phyloP scores from a whole-genome alignment of 2,113 vertebrate species.

The Oreochromis aureus region DNA sequence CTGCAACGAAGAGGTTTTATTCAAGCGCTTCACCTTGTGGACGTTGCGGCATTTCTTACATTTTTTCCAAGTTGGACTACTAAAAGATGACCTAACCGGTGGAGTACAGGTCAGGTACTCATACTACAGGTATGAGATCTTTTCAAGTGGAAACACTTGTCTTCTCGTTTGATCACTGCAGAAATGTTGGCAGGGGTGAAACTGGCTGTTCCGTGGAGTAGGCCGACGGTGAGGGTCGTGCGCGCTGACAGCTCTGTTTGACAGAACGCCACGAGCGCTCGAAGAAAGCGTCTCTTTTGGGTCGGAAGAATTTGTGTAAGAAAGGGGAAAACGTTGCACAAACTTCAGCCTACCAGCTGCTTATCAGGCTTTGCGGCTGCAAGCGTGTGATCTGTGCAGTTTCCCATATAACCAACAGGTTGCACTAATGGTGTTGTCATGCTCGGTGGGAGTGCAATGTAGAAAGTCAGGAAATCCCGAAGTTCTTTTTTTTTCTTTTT shows the following conservation, averaged over 20 bases:
- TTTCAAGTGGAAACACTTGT: background rate
- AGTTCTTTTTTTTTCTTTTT: background rate
- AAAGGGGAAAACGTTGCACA: background rate
- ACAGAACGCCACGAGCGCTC: background rate
- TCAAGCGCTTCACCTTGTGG: background rate
- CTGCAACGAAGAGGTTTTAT: background rate
- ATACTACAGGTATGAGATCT: constrained; percentile 38
- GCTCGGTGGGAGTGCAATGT: background rate
- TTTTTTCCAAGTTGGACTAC: constrained; percentile 1
- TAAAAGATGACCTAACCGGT: constrained; percentile 47
- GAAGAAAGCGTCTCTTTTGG: background rate
- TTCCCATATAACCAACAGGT: constrained; percentile 65
- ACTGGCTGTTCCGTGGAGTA: background rate
- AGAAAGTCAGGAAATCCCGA: background rate
- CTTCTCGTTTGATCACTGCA: background rate
- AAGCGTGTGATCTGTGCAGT: constrained; percentile 48
- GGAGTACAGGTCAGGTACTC: background rate
- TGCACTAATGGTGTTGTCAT: constrained; percentile 45
- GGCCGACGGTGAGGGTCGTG: constrained; percentile 6
- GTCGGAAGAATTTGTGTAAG: background rate
- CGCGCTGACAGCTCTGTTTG: background rate
- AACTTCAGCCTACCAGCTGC: background rate
- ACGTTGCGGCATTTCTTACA: constrained; percentile 11
- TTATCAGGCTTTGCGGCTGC: background rate
- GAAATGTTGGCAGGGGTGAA: background rate